phyloP scores from a whole-genome alignment of 2,888 invertebrate genomes.

The Pomacea canaliculata region DNA sequence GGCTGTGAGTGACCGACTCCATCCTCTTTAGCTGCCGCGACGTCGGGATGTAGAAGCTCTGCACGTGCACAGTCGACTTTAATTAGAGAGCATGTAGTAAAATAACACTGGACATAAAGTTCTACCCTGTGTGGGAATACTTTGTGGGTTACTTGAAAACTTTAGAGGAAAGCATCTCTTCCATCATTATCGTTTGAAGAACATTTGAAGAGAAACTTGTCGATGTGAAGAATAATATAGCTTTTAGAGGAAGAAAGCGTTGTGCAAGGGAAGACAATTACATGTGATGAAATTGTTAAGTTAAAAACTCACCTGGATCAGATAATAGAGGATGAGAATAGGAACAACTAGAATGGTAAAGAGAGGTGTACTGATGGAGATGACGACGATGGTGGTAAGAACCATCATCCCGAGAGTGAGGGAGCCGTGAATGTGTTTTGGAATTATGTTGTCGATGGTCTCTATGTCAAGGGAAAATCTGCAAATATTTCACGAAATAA shows the following conservation, averaged over 20 bases:
- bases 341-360: constrained; percentile 59
- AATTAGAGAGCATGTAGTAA: no score
- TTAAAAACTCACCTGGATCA: constrained; percentile 61
- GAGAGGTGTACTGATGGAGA: constrained; percentile 61
- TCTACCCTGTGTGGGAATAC: no score
- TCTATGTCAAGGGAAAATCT: constrained; percentile 51
- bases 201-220: no score
- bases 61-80: background rate
- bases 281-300: background rate
- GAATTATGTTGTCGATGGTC: constrained; percentile 46
- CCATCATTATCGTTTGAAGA: no score
- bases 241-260: no score
- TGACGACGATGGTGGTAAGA: constrained; percentile 62
- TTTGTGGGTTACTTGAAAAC: no score
- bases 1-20: constrained; percentile 66
- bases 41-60: constrained; percentile 72
- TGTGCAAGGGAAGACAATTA: no score
- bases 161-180: no score
- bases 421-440: constrained; percentile 39
- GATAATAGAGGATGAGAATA: constrained; percentile 61
- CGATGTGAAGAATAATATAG: no score
- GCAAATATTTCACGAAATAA: background rate
- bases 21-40: constrained; percentile 67
- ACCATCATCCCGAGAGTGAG: constrained; percentile 44
- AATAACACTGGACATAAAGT: no score